A percentile compares a stretch with the other conserved stretches of the same genome.
These are phyloP conservation scores for Volucella inflata DNA, from an alignment of 2,888 invertebrate genomes.

Conservation along the genomic window DNA sequence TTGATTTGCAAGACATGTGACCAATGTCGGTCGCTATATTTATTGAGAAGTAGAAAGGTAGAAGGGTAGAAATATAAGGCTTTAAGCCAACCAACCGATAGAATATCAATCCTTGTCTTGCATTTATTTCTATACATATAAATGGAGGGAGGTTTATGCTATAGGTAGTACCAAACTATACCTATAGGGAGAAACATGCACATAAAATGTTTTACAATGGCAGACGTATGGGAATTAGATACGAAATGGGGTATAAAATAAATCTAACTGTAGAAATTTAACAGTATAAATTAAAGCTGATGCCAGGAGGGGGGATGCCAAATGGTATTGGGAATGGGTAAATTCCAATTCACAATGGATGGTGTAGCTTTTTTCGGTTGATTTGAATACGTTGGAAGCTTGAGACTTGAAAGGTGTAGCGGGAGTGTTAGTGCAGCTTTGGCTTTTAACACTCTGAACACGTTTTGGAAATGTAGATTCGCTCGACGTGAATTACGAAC, in stretches of 20 bases:
- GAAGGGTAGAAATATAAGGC: constrained; percentile 43
- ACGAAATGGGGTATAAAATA: constrained; percentile 53
- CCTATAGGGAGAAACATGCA: constrained; percentile 65
- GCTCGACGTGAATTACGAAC: neutral
- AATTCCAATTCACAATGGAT: constrained; percentile 18
- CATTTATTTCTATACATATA: neutral
- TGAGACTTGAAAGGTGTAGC: neutral
- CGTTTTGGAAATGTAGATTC: neutral
- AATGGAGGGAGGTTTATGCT: neutral
- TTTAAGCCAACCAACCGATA: constrained; percentile 71
- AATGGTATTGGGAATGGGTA: neutral
- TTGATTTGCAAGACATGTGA: constrained; percentile 75
- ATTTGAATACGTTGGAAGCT: constrained; percentile 18
- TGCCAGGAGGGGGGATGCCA: constrained; percentile 15
- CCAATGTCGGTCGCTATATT: constrained; percentile 52
- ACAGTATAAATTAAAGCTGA: constrained; percentile 69
- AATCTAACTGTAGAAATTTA: constrained; percentile 68
- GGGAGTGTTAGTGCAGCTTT: neutral
- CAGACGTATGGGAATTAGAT: constrained; percentile 74
- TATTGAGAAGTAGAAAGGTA: neutral
- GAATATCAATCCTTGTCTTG: constrained; percentile 74
- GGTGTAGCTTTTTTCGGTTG: constrained; percentile 34
- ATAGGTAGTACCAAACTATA: constrained; percentile 5
- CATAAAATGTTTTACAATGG: constrained; percentile 74
- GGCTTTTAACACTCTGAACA: neutral